Evolutionary conservation across 2,113 vertebrate genomes (phyloP).

Genomic region (Suricata suricatta): DNA sequence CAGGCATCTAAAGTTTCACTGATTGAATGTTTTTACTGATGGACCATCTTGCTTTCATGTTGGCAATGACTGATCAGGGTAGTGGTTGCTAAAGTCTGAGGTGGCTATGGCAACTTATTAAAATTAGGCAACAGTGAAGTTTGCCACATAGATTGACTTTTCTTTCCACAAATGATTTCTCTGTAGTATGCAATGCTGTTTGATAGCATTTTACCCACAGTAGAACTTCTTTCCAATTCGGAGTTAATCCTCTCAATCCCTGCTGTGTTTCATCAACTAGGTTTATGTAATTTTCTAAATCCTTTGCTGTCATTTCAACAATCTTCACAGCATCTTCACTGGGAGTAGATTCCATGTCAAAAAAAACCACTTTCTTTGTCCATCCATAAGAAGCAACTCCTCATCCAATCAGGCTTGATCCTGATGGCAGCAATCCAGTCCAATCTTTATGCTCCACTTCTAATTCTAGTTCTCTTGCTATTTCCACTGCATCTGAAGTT

Average conservation of each 20-base stretch:
- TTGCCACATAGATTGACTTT: not conserved
- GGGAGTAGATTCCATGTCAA: not conserved
- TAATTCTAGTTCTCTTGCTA: not conserved
- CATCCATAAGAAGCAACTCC: not conserved
- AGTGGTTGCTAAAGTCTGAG: not conserved
- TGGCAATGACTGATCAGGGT: not conserved
- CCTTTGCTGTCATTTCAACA: not conserved
- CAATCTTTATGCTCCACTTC: not conserved
- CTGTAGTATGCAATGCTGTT: not conserved
- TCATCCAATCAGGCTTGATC: not conserved
- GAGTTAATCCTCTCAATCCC: not conserved
- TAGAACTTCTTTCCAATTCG: not conserved
- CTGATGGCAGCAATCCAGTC: not conserved
- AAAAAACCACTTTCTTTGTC: not conserved
- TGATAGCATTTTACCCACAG: not conserved
- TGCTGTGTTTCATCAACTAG: not conserved
- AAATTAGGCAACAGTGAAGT: not conserved
- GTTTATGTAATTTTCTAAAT: not conserved
- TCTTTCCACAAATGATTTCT: not conserved
- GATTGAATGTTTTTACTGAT: not conserved
- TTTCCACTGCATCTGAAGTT: not conserved
- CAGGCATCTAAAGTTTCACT: not conserved
- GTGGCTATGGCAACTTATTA: not conserved
- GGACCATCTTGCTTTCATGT: not conserved
- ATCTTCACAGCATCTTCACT: not conserved